These are phyloP conservation scores for Calliopsis andreniformis DNA, from an alignment of 1,140 invertebrate species.

Conservation along the genomic window DNA sequence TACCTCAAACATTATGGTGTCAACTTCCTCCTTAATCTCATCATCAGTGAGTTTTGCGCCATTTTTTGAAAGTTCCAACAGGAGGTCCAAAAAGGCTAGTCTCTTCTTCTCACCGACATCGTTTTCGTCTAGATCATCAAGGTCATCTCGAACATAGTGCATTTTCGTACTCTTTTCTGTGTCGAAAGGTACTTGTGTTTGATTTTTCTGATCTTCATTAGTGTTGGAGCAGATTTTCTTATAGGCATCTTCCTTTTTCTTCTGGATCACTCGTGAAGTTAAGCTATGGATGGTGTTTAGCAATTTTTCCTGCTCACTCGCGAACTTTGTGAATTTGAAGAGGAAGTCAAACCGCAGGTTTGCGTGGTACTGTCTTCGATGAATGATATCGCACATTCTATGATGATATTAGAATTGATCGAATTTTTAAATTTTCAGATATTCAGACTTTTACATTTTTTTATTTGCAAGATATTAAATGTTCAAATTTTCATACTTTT, in stretches of 20 bases:
- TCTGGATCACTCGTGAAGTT: constrained; percentile 84
- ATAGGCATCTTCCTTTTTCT: constrained; percentile 74
- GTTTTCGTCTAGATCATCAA: constrained; percentile 88
- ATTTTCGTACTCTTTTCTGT: constrained; percentile 57
- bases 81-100: constrained; percentile 92
- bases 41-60: constrained; percentile 85
- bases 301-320: constrained; percentile 83
- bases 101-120: constrained; percentile 88
- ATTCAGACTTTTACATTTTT: too few species aligned
- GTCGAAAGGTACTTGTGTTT: too few species aligned
- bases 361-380: constrained; percentile 85
- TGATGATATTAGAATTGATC: too few species aligned
- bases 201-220: not conserved
- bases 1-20: constrained; percentile 95
- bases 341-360: constrained; percentile 83
- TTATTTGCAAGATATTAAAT: too few species aligned
- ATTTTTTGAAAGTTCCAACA: constrained; percentile 86
- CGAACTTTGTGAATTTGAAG: constrained; percentile 84
- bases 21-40: constrained; percentile 93
- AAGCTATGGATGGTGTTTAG: constrained; percentile 85
- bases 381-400: constrained; percentile 88
- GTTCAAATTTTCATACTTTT: too few species aligned
- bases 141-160: constrained; percentile 84
- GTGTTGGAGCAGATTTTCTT: not conserved
- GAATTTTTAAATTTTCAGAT: too few species aligned